phyloP scores from a whole-genome alignment of 2,113 vertebrate genomes.

The Protobothrops mucrosquamatus region DNA sequence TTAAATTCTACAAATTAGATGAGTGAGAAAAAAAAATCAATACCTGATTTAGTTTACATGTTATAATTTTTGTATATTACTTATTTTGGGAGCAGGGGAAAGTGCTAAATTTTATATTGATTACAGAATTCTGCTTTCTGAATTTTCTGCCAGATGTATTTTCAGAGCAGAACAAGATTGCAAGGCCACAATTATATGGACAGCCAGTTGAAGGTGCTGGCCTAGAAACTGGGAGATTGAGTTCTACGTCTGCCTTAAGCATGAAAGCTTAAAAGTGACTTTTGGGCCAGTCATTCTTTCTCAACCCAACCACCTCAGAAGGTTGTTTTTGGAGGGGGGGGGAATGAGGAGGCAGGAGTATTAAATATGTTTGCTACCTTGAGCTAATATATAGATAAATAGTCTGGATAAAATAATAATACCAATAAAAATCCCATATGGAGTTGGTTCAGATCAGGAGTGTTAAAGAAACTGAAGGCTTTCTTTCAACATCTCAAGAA shows the following conservation, averaged over 20 bases:
- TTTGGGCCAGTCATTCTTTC: not conserved
- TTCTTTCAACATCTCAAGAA: not conserved
- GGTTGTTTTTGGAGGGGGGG: not conserved
- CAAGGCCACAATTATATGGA: not conserved
- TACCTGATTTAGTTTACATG: not conserved
- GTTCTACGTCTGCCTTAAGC: not conserved
- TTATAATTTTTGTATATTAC: not conserved
- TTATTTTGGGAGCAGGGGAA: not conserved
- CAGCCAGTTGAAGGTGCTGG: not conserved
- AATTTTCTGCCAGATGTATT: not conserved
- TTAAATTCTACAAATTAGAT: conserved; percentile 82
- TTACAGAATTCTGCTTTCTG: not conserved
- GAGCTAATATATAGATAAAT: not conserved
- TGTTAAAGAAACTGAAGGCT: not conserved
- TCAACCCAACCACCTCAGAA: not conserved
- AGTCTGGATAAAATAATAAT: not conserved
- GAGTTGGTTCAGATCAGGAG: not conserved
- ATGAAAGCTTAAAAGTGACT: not conserved
- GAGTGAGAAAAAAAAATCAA: not conserved
- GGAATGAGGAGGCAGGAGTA: not conserved
- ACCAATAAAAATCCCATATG: not conserved
- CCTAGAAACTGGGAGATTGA: not conserved
- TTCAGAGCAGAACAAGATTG: not conserved
- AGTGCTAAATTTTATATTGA: not conserved
- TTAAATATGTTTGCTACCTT: not conserved